Percentiles rank a stretch among this genome's conserved stretches.
Evolutionary conservation across 1,140 invertebrate species (phyloP).

Genomic region (Drosophila ficusphila): DNA sequence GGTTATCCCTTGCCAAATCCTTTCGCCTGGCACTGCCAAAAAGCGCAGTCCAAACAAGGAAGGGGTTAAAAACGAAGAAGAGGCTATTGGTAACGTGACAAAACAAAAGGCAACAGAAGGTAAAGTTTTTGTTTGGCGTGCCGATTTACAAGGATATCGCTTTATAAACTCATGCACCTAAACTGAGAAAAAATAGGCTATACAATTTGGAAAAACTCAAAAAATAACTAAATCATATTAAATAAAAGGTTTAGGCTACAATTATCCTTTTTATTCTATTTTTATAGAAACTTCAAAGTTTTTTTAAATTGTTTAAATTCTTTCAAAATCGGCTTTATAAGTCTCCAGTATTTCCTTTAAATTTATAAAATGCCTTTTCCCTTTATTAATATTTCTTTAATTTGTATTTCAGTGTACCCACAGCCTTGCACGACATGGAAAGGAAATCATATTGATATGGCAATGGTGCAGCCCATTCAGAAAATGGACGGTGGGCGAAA

Average conservation of each 20-base stretch:
- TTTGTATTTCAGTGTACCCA: not conserved
- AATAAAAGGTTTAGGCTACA: too few relatives aligned
- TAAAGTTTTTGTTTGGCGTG: slow-evolving; percentile 54
- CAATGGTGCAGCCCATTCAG: slow-evolving; percentile 37
- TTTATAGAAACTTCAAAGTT: too few relatives aligned
- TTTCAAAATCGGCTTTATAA: too few relatives aligned
- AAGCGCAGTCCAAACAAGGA: slow-evolving; percentile 38
- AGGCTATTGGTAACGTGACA: slow-evolving; percentile 38
- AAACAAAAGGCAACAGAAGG: slow-evolving; percentile 39
- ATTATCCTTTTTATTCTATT: too few relatives aligned
- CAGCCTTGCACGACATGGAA: slow-evolving; percentile 50
- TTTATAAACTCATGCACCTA: slow-evolving; percentile 15
- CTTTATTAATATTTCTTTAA: not conserved
- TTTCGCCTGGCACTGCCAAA: slow-evolving; percentile 40
- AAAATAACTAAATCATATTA: too few relatives aligned
- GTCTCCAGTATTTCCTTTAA: too few relatives aligned
- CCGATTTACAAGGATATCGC: slow-evolving; percentile 50
- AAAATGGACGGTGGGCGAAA: slow-evolving; percentile 3
- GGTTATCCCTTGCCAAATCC: slow-evolving; percentile 30
- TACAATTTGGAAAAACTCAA: too few relatives aligned
- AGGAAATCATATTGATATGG: slow-evolving; percentile 55
- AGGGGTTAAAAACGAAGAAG: not conserved
- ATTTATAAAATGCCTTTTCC: too few relatives aligned
- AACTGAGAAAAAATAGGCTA: not conserved
- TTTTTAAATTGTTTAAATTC: not conserved